These are phyloP conservation scores for Oxyteleia sp. DNA, from an alignment of 2,888 invertebrate species.

Conservation along the genomic window DNA sequence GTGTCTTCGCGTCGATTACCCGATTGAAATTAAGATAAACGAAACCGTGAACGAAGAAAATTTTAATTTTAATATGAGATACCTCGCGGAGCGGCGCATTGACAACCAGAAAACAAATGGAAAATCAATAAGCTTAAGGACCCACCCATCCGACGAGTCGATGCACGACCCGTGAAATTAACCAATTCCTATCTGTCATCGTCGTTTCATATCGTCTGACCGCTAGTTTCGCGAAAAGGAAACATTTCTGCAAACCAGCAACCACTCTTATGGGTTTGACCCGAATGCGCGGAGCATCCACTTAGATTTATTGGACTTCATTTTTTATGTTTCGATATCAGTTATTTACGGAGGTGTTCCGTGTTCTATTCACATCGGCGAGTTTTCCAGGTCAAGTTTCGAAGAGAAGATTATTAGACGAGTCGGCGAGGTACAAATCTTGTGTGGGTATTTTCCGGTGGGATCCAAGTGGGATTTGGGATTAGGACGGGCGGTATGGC, in stretches of 20 bases:
- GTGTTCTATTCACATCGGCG: slow-evolving; percentile 13
- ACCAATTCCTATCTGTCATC: slow-evolving; percentile 53
- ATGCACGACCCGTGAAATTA: slow-evolving; percentile 57
- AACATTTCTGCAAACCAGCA: slow-evolving; percentile 10
- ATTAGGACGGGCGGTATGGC: background rate
- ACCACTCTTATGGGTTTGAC: slow-evolving; percentile 44
- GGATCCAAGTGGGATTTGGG: background rate
- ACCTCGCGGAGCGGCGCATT: too few relatives aligned
- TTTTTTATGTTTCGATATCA: slow-evolving; percentile 45
- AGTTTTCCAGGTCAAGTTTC: slow-evolving; percentile 35
- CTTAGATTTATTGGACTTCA: slow-evolving; percentile 42
- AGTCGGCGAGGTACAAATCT: slow-evolving; percentile 11
- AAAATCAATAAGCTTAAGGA: slow-evolving; percentile 50
- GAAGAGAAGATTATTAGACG: slow-evolving; percentile 25
- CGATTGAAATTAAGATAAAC: too few relatives aligned
- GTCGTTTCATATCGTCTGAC: slow-evolving; percentile 19
- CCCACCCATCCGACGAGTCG: slow-evolving; percentile 26
- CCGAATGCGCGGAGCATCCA: slow-evolving; percentile 24
- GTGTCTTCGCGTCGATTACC: too few relatives aligned
- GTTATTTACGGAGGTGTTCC: slow-evolving; percentile 44
- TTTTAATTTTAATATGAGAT: too few relatives aligned
- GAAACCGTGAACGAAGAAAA: too few relatives aligned
- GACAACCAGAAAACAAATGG: slow-evolving; percentile 38
- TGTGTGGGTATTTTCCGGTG: background rate
- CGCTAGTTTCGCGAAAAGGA: slow-evolving; percentile 2